Evolutionary conservation across 1,140 invertebrate genomes (phyloP).

Genomic region (Solen grandis): DNA sequence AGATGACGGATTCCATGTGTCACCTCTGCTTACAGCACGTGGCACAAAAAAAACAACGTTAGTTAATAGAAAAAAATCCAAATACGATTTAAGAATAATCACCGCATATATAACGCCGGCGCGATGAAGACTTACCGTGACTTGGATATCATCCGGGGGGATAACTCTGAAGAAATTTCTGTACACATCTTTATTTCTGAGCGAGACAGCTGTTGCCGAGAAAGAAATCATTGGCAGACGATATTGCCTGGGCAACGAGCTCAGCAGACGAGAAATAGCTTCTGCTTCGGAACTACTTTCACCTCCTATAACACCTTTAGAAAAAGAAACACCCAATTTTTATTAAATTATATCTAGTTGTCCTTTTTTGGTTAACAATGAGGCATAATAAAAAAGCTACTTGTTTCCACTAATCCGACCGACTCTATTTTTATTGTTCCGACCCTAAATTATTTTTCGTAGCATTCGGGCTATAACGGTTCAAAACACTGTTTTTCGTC

Average conservation of each 20-base stretch:
- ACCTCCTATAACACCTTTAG: conserved; percentile 33
- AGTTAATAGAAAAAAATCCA: too few species aligned
- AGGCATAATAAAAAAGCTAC: too few species aligned
- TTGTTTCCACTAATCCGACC: too few species aligned
- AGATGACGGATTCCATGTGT: not conserved
- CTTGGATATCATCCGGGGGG: conserved; percentile 49
- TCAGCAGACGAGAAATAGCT: conserved; percentile 27
- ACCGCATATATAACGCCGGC: not conserved
- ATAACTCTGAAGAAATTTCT: conserved; percentile 44
- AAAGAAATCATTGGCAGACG: conserved; percentile 15
- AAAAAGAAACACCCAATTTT: not conserved
- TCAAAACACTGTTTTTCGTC: too few species aligned
- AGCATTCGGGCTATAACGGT: not conserved
- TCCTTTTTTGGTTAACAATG: not conserved
- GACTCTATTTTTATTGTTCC: not conserved
- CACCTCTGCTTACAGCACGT: not conserved
- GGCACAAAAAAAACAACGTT: not conserved
- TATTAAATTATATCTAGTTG: not conserved
- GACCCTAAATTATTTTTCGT: not conserved
- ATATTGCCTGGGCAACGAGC: conserved; percentile 20
- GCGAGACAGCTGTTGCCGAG: conserved; percentile 16
- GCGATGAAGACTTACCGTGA: conserved; percentile 2
- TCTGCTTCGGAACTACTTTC: conserved; percentile 38
- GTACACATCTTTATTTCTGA: conserved; percentile 12
- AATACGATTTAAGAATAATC: not conserved